These are phyloP conservation scores for Paratilapia polleni DNA, from an alignment of 2,113 vertebrate genomes.

Conservation along the genomic window DNA sequence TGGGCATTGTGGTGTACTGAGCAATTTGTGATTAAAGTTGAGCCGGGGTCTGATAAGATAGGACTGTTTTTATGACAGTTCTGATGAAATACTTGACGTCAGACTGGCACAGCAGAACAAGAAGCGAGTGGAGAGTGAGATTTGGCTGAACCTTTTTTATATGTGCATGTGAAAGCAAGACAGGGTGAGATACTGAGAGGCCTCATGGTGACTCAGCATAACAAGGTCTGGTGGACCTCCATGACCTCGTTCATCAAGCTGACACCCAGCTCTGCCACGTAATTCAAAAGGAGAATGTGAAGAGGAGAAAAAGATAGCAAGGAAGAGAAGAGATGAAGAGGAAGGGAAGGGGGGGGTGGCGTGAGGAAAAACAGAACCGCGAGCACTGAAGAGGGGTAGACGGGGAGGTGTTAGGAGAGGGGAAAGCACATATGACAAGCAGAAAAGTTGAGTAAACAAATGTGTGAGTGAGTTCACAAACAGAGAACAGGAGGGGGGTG, in stretches of 20 bases:
- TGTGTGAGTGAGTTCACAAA: constrained; percentile 34
- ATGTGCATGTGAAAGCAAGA: constrained; percentile 44
- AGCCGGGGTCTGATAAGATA: constrained; percentile 35
- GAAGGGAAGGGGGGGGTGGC: not conserved
- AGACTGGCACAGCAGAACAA: constrained; percentile 46
- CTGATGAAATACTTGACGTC: constrained; percentile 62
- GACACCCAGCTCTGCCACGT: constrained; percentile 61
- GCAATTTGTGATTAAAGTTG: constrained; percentile 1
- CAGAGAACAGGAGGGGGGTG: not conserved
- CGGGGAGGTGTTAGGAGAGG: not conserved
- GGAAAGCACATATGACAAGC: constrained; percentile 16
- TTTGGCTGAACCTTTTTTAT: constrained; percentile 51
- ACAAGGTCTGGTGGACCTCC: constrained; percentile 58
- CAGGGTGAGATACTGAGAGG: not conserved
- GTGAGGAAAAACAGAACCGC: constrained; percentile 33
- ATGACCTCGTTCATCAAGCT: constrained; percentile 71
- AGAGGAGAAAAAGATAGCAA: constrained; percentile 7
- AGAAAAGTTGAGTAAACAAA: constrained; percentile 47
- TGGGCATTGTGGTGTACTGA: not conserved
- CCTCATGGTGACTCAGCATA: constrained; percentile 73
- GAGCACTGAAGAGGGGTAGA: not conserved
- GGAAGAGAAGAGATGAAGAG: not conserved
- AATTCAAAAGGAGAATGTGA: constrained; percentile 39
- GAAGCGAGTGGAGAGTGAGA: constrained; percentile 51
- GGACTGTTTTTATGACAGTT: constrained; percentile 40